Evolutionary conservation across 1,140 invertebrate genomes (phyloP), one percentile per base, ranked within the genome.

Genomic region (Lysiphlebus fabarum): DNA sequence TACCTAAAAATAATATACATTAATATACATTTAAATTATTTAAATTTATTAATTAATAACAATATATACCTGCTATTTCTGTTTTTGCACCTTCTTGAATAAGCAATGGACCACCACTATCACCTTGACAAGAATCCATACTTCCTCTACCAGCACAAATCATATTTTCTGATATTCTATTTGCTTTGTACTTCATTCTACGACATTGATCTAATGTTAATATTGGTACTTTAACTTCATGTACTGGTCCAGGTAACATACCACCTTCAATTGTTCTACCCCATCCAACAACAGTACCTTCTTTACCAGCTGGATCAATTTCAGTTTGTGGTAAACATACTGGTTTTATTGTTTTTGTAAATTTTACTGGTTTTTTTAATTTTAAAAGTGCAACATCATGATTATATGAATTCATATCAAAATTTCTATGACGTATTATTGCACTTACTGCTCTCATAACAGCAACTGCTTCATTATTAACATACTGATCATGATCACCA

Each of bases 191-290:
- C 71, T 92, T 91, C 85, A 89, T 90, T 48, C 85, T 85, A 41
- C 87, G 79, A 68, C 92, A 94, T 69, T 92, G 89, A 0, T 78
- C 74, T 44, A 91, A 82, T 41, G 86, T 88, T 56, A 92, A 82
- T 53, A 94, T 92, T 4, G 91, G 91, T 8, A 94, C 91, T 67
- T 89, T 83, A 1, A 92, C 90, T 74, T 94, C 90, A 65, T 92
- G 90, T 1, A 92, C 87, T 36, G 87, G 81, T 5, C 85, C 85
- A 0, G 91, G 88, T n/a, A 92, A 70, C 67, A 84, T 83, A n/a
- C 90, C 90, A 14, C 90, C 90, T 70, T 92, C 89, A 0, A 84
- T 84, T 0, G 89, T 88, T 17, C 90, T 79, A 1, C 92, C 92
- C 92, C 92, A 95, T 6, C 92, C 92, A 0, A 92, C 85, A 17